A percentile compares a stretch with the other conserved stretches of the same genome.
phyloP scores from a whole-genome alignment of 2,797 vertebrate genomes.

The Sebastes taczanowskii region DNA sequence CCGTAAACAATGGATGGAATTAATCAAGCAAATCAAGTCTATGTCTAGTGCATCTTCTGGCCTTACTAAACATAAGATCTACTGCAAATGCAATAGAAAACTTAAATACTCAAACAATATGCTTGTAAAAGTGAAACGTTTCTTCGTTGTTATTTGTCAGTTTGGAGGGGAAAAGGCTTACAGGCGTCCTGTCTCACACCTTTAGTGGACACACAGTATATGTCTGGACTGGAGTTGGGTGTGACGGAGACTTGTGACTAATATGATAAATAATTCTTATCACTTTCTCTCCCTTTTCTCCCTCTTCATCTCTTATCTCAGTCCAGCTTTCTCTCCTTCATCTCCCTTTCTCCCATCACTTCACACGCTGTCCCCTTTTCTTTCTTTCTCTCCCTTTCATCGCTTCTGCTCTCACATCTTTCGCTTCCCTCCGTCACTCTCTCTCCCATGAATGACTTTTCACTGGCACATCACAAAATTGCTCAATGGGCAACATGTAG shows the following conservation, averaged over 20 bases:
- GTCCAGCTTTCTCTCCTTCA: background rate
- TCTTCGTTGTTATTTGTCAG: background rate
- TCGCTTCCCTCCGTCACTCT: background rate
- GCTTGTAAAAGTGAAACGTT: background rate
- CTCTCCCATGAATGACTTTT: conserved; percentile 1
- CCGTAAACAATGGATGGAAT: background rate
- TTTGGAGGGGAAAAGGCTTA: background rate
- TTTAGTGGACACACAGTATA: background rate
- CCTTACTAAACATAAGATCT: no score
- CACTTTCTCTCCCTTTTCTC: background rate
- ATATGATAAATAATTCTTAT: background rate
- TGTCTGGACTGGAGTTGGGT: background rate
- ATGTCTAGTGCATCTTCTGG: no score
- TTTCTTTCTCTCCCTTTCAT: background rate
- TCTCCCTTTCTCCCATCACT: background rate
- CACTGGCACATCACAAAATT: background rate
- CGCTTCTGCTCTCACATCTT: background rate
- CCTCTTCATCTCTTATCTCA: background rate
- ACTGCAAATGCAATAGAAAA: no score
- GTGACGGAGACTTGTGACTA: background rate
- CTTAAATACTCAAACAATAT: no score
- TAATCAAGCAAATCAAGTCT: background rate
- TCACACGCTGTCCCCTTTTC: background rate
- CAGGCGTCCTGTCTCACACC: background rate
- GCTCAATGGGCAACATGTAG: conserved; percentile 6